phyloP scores from a whole-genome alignment of 2,113 vertebrate species.

The Syngnathoides biaculeatus region DNA sequence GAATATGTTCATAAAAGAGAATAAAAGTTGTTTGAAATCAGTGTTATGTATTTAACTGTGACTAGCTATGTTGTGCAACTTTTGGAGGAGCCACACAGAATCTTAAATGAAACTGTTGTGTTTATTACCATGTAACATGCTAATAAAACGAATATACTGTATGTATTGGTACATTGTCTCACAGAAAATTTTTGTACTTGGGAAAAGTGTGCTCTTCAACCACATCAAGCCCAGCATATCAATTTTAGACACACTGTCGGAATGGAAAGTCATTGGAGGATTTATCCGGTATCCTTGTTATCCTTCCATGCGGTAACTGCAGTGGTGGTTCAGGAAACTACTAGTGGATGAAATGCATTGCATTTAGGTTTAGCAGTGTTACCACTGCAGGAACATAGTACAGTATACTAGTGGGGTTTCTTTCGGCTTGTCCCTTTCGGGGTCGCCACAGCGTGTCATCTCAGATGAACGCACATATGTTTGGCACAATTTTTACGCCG shows the following conservation, averaged over 20 bases:
- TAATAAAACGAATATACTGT: slow-evolving; percentile 67
- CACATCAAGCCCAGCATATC: too few relatives aligned
- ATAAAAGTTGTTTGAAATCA: slow-evolving; percentile 74
- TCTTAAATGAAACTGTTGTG: slow-evolving; percentile 54
- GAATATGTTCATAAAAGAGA: slow-evolving; percentile 65
- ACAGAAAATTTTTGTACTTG: slow-evolving; percentile 36
- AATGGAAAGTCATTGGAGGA: neutral
- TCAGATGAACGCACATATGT: too few relatives aligned
- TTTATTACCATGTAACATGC: slow-evolving; percentile 68
- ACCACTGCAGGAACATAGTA: too few relatives aligned
- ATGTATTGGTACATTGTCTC: slow-evolving; percentile 61
- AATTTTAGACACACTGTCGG: neutral
- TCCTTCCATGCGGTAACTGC: too few relatives aligned
- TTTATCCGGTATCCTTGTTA: neutral
- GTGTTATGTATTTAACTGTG: slow-evolving; percentile 71
- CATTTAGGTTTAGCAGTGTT: too few relatives aligned
- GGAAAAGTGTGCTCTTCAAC: neutral
- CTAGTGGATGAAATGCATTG: too few relatives aligned
- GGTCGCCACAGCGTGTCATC: too few relatives aligned
- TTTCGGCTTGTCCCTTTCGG: too few relatives aligned
- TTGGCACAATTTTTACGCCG: too few relatives aligned
- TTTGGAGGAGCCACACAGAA: slow-evolving; percentile 46
- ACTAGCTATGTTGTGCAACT: slow-evolving; percentile 48
- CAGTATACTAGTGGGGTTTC: too few relatives aligned
- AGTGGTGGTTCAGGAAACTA: too few relatives aligned